phyloP scores from a whole-genome alignment of 2,888 invertebrate genomes.

The Andrena trimmerana region DNA sequence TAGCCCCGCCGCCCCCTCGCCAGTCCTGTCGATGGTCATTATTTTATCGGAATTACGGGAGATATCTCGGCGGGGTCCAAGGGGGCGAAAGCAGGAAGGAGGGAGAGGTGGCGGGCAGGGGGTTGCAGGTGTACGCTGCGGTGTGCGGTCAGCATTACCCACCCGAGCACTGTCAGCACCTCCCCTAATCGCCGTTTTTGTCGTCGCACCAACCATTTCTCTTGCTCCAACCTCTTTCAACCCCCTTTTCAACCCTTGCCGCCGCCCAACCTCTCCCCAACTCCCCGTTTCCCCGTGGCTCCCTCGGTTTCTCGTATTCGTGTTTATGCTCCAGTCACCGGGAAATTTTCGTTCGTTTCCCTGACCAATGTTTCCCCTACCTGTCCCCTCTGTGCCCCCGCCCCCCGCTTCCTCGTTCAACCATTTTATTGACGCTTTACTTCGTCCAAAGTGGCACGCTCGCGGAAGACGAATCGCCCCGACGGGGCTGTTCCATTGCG shows the following conservation, averaged over 20 bases:
- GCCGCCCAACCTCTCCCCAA: constrained; percentile 32
- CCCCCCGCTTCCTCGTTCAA: background rate
- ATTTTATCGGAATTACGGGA: constrained; percentile 66
- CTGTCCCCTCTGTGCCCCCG: background rate
- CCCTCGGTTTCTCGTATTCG: constrained; percentile 50
- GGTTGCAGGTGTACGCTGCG: constrained; percentile 73
- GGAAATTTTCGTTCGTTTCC: constrained; percentile 52
- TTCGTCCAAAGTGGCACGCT: background rate
- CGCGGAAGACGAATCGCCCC: background rate
- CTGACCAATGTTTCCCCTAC: constrained; percentile 43
- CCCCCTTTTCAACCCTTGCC: constrained; percentile 47
- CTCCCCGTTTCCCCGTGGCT: constrained; percentile 18
- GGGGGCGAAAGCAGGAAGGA: constrained; percentile 37
- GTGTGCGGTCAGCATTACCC: constrained; percentile 76
- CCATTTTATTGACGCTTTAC: constrained; percentile 7
- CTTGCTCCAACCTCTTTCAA: constrained; percentile 61
- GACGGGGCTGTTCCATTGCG: background rate
- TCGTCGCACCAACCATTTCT: constrained; percentile 74
- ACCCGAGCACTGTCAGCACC: constrained; percentile 75
- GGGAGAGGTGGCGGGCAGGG: constrained; percentile 29
- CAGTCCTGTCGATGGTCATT: constrained; percentile 65
- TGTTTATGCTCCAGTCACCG: constrained; percentile 59
- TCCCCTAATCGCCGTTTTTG: constrained; percentile 83
- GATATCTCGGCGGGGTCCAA: constrained; percentile 55
- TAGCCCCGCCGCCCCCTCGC: constrained; percentile 22